phyloP scores from a whole-genome alignment of 2,113 vertebrate species.

The Ciconia stormi region DNA sequence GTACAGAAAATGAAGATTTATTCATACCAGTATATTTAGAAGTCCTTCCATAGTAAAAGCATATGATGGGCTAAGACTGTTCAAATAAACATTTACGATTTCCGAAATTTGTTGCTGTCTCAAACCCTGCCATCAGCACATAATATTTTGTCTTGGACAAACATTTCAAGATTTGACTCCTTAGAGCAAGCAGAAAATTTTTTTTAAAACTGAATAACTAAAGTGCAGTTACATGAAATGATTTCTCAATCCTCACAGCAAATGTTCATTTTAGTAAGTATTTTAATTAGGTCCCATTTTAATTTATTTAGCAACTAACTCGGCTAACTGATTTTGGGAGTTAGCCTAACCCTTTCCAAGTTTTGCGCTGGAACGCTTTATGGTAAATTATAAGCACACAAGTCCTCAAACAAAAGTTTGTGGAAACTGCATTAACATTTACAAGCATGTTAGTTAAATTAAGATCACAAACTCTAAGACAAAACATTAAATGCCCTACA shows the following conservation, averaged over 20 bases:
- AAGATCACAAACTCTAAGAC: neutral
- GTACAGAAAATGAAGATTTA: neutral
- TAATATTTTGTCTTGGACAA: neutral
- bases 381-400: neutral
- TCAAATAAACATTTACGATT: neutral
- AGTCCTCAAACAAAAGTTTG: neutral
- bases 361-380: neutral
- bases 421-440: neutral
- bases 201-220: neutral
- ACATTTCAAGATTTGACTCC: neutral
- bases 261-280: neutral
- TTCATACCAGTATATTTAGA: neutral
- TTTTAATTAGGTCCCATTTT: neutral
- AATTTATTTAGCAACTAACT: neutral
- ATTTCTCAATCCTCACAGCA: neutral
- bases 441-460: neutral
- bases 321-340: neutral
- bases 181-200: neutral
- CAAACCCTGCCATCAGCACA: neutral
- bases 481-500: neutral
- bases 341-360: neutral
- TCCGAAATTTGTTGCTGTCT: neutral
- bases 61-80: neutral
- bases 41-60: neutral
- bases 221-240: neutral